phyloP scores from a whole-genome alignment of 2,888 invertebrate species.

The Yponomeuta evonymella region DNA sequence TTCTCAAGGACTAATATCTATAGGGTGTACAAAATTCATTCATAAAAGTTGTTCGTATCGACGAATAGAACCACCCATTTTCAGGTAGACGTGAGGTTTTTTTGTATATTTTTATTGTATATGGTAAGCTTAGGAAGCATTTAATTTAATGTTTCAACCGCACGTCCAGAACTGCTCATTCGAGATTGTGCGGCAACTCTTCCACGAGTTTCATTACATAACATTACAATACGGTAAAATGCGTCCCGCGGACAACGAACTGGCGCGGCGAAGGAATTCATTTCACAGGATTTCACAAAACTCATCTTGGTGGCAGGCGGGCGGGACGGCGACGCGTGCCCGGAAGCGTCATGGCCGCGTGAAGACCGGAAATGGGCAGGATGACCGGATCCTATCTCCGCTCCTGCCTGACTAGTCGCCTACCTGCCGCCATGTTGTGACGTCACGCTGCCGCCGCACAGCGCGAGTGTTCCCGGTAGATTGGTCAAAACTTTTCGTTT shows the following conservation, averaged over 20 bases:
- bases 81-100: too few species aligned
- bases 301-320: slow-evolving; percentile 58
- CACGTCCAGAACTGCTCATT: background rate
- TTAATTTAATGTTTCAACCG: background rate
- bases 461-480: slow-evolving; percentile 22
- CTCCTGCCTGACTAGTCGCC: slow-evolving; percentile 70
- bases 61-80: too few species aligned
- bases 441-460: slow-evolving; percentile 47
- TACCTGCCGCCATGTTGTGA: slow-evolving; percentile 70
- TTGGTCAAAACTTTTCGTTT: slow-evolving; percentile 10
- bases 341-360: slow-evolving; percentile 76
- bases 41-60: too few species aligned
- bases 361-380: slow-evolving; percentile 77
- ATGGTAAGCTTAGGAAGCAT: background rate
- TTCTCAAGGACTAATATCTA: too few species aligned
- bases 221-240: background rate
- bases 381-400: slow-evolving; percentile 77
- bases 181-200: background rate
- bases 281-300: slow-evolving; percentile 38
- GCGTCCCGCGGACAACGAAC: background rate
- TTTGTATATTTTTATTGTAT: too few species aligned
- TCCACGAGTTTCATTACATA: background rate
- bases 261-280: slow-evolving; percentile 60
- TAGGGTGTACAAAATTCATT: too few species aligned
- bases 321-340: slow-evolving; percentile 66